Evolutionary conservation across 2,113 vertebrate genomes (phyloP).

Genomic region (Typhlomys cinereus): DNA sequence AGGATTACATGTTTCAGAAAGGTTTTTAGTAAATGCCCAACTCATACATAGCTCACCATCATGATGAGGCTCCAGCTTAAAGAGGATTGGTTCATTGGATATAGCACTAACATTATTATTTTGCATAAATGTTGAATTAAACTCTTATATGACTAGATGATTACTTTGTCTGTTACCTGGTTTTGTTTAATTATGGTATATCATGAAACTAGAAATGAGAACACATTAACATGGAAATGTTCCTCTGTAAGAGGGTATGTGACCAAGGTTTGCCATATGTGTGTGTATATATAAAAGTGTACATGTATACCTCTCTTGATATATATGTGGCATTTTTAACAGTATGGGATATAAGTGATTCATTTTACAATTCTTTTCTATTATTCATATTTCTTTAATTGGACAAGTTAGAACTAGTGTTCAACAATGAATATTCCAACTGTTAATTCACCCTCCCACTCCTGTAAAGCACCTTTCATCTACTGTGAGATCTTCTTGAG

Average conservation of each 20-base stretch:
- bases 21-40: background rate
- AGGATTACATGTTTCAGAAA: slow-evolving; percentile 22
- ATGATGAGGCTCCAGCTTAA: background rate
- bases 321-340: slow-evolving; percentile 9
- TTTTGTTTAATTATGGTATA: slow-evolving; percentile 50
- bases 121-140: slow-evolving; percentile 29
- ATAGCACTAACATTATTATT: background rate
- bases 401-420: background rate
- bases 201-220: slow-evolving; percentile 20
- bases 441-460: too few relatives aligned
- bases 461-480: too few relatives aligned
- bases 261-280: background rate
- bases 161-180: background rate
- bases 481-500: background rate
- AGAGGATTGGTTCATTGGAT: background rate
- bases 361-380: slow-evolving; percentile 24
- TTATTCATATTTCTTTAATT: slow-evolving; percentile 41
- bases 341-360: background rate
- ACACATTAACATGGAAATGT: slow-evolving; percentile 41
- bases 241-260: background rate
- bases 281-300: too few relatives aligned
- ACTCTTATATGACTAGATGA: background rate
- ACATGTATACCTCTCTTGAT: too few relatives aligned
- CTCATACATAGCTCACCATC: background rate
- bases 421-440: background rate